These are phyloP conservation scores for Mythimna albipuncta DNA, from an alignment of 2,888 invertebrate genomes.

Conservation along the genomic window DNA sequence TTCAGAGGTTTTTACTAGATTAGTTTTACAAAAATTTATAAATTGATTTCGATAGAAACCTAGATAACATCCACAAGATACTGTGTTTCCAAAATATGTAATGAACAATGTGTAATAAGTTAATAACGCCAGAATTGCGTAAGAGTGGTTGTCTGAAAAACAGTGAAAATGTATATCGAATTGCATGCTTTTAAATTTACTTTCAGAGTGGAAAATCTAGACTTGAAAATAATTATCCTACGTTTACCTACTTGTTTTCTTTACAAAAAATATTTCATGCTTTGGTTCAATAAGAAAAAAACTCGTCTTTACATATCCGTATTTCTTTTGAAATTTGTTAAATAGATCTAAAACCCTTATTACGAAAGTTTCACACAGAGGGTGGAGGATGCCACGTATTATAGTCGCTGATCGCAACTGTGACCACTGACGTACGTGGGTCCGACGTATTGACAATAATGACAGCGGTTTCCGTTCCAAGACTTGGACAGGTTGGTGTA, in stretches of 20 bases:
- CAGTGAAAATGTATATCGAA: too few relatives aligned
- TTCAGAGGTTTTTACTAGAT: too few relatives aligned
- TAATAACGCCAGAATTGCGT: too few relatives aligned
- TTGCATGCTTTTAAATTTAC: background rate
- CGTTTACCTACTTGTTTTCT: background rate
- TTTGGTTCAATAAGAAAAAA: background rate
- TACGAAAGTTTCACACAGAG: conserved; percentile 5
- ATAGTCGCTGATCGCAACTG: conserved; percentile 35
- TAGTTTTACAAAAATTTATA: too few relatives aligned
- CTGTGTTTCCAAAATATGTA: too few relatives aligned
- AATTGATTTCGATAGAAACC: too few relatives aligned
- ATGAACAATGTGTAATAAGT: too few relatives aligned
- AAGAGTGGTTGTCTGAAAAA: too few relatives aligned
- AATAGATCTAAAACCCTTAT: conserved; percentile 39
- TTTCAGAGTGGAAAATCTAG: background rate
- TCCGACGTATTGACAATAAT: conserved; percentile 68
- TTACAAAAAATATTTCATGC: background rate
- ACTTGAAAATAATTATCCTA: background rate
- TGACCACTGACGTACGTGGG: conserved; percentile 60
- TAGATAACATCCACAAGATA: too few relatives aligned
- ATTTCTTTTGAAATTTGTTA: conserved; percentile 16
- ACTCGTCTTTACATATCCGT: background rate
- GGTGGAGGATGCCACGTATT: conserved; percentile 23
- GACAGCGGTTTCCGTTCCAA: conserved; percentile 59
- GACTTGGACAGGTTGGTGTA: conserved; percentile 26